Conservation (phyloP, 2,797 vertebrate species). For the Nyctalus aviator region DNA sequence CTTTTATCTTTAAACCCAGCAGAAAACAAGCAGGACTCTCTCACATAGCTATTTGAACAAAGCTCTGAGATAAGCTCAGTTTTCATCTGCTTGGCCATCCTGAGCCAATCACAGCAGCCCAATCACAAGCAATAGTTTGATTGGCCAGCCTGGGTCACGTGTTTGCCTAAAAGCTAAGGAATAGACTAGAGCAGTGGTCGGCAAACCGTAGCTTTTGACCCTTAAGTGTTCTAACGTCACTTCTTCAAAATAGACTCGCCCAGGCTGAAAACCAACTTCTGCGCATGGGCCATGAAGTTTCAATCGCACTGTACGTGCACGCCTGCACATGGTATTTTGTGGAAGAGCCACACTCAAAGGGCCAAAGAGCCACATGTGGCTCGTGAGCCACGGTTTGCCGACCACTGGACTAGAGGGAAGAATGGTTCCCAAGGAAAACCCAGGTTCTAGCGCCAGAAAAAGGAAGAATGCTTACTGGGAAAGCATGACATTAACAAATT, state of each 20-base stretch:
- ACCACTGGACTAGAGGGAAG: background rate
- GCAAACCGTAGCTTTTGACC: too few species aligned
- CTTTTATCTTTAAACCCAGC: background rate
- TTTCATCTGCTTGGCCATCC: background rate
- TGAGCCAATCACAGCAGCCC: background rate
- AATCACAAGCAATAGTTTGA: fast-evolving
- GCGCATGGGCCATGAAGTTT: too few species aligned
- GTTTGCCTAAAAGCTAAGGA: too few species aligned
- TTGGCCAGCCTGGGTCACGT: background rate
- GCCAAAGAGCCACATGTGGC: too few species aligned
- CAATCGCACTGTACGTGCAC: too few species aligned
- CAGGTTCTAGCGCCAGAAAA: background rate
- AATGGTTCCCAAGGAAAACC: background rate
- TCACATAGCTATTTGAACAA: background rate
- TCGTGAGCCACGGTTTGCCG: too few species aligned
- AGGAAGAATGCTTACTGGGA: background rate
- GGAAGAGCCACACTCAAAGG: too few species aligned
- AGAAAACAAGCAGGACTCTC: background rate
- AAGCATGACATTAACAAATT: background rate
- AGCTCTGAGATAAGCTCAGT: background rate
- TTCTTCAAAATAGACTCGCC: too few species aligned
- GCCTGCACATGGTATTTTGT: too few species aligned
- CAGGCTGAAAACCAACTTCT: too few species aligned
- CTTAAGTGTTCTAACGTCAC: too few species aligned
- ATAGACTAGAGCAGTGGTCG: too few species aligned